A percentile compares a stretch with the other conserved stretches of the same genome.
phyloP scores from a whole-genome alignment of 2,113 vertebrate species.

The Progne subis region DNA sequence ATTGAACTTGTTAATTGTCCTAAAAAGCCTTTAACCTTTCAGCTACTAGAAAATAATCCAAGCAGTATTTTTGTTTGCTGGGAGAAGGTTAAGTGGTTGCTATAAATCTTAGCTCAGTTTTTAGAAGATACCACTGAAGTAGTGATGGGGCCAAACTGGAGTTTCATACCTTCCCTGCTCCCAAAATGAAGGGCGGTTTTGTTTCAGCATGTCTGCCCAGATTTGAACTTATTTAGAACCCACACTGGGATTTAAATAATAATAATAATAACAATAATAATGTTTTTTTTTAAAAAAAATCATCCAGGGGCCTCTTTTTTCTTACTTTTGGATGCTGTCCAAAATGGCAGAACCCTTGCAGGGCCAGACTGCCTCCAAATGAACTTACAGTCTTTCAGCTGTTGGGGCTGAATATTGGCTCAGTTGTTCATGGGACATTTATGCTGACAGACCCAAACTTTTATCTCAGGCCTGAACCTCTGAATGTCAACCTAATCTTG shows the following conservation, averaged over 20 bases:
- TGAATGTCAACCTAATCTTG: not conserved
- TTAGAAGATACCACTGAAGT: not conserved
- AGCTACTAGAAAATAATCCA: not conserved
- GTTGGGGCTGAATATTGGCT: not conserved
- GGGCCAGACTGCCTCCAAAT: slow-evolving; percentile 10
- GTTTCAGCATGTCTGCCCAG: not conserved
- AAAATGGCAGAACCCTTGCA: slow-evolving; percentile 13
- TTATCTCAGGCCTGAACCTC: not conserved
- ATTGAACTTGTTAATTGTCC: not conserved
- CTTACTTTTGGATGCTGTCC: slow-evolving; percentile 2
- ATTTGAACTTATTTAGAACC: slow-evolving; percentile 17
- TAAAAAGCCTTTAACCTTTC: not conserved
- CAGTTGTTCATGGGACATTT: not conserved
- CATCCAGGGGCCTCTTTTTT: not conserved
- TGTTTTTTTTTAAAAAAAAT: not conserved
- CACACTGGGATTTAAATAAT: not conserved
- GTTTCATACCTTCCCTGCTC: not conserved
- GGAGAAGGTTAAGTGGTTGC: not conserved
- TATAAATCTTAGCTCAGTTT: not conserved
- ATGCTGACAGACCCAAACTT: not conserved
- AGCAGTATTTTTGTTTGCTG: not conserved
- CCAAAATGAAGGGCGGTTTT: not conserved
- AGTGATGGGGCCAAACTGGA: not conserved
- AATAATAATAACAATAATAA: not conserved
- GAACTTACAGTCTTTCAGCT: not conserved